Evolutionary conservation across 2,888 invertebrate species (phyloP).

Genomic region (Euproctis similis): DNA sequence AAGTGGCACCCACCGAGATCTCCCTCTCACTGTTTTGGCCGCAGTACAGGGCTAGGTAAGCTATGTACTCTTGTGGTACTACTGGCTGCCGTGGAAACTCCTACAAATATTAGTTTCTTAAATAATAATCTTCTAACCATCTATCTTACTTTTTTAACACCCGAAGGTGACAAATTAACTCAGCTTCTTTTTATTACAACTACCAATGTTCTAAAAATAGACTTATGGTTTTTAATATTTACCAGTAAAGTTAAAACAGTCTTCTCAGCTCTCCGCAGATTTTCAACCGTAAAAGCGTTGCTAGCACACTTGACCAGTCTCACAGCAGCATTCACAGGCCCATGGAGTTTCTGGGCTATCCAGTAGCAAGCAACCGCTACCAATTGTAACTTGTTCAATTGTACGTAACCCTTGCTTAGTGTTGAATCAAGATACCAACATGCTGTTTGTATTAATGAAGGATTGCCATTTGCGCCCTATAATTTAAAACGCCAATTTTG

Average conservation of each 20-base stretch:
- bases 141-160: no score
- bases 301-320: slow-evolving; percentile 36
- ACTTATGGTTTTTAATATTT: slow-evolving; percentile 5
- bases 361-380: slow-evolving; percentile 55
- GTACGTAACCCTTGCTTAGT: slow-evolving; percentile 26
- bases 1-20: slow-evolving; percentile 49
- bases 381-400: slow-evolving; percentile 43
- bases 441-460: slow-evolving; percentile 47
- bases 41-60: slow-evolving; percentile 50
- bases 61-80: slow-evolving; percentile 50
- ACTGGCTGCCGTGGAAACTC: slow-evolving; percentile 47
- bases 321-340: slow-evolving; percentile 26
- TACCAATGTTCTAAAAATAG: neutral
- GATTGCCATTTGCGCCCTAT: slow-evolving; percentile 43
- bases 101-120: slow-evolving; percentile 18
- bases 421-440: slow-evolving; percentile 53
- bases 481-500: neutral
- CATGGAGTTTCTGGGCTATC: slow-evolving; percentile 54
- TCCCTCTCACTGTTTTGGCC: slow-evolving; percentile 32
- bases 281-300: slow-evolving; percentile 32
- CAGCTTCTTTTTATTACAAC: neutral
- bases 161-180: no score
- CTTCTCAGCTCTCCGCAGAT: slow-evolving; percentile 39
- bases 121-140: no score
- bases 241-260: slow-evolving; percentile 42